These are phyloP conservation scores for Diarsia brunnea DNA, from an alignment of 2,888 invertebrate genomes.

Conservation along the genomic window DNA sequence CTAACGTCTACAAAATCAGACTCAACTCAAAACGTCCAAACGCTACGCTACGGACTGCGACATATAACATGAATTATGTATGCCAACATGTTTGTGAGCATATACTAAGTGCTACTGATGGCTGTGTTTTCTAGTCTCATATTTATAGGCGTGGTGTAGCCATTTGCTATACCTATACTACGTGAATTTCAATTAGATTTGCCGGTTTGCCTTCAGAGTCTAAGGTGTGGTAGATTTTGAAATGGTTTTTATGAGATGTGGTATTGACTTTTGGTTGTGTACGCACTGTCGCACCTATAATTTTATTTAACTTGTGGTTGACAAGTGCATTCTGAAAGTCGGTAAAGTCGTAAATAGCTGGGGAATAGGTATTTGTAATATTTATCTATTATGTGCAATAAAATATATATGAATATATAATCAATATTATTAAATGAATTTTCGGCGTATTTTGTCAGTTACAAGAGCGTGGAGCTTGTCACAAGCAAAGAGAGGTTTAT, in stretches of 20 bases:
- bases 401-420: too few species aligned
- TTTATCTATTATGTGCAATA: neutral
- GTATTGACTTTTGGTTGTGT: neutral
- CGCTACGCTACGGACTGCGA: slow-evolving; percentile 35
- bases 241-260: slow-evolving; percentile 26
- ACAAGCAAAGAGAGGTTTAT: too few species aligned
- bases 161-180: slow-evolving; percentile 28
- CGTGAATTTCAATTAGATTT: slow-evolving; percentile 49
- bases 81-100: slow-evolving; percentile 73
- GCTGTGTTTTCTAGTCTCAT: slow-evolving; percentile 74
- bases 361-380: neutral
- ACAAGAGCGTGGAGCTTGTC: too few species aligned
- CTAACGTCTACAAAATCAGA: slow-evolving; percentile 13
- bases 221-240: slow-evolving; percentile 19
- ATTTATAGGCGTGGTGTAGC: slow-evolving; percentile 69
- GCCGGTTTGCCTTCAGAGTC: slow-evolving; percentile 33
- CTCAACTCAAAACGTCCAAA: slow-evolving; percentile 20
- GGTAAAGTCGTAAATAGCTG: neutral
- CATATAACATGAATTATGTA: slow-evolving; percentile 78
- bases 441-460: too few species aligned
- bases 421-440: neutral
- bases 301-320: neutral
- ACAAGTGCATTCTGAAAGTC: neutral
- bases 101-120: slow-evolving; percentile 82
- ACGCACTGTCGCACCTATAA: neutral